These are phyloP conservation scores for Synergus gifuensis DNA, from an alignment of 2,888 invertebrate genomes.

Conservation along the genomic window DNA sequence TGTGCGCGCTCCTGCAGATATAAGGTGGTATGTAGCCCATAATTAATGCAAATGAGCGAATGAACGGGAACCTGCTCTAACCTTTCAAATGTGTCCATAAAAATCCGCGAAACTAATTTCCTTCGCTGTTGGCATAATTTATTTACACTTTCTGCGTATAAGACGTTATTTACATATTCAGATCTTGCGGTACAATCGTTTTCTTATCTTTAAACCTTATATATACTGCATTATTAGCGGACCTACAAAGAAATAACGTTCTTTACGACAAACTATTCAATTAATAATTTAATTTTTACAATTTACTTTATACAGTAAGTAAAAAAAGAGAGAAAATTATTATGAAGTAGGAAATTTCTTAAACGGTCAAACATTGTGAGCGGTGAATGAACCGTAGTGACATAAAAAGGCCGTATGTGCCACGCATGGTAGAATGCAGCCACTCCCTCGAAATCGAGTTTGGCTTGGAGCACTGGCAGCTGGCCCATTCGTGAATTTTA, in stretches of 20 bases:
- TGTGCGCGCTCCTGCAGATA: slow-evolving; percentile 47
- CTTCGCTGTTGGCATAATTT: slow-evolving; percentile 23
- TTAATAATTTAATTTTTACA: too few relatives aligned
- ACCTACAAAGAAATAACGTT: too few relatives aligned
- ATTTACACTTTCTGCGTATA: neutral
- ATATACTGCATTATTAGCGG: too few relatives aligned
- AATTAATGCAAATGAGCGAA: slow-evolving; percentile 59
- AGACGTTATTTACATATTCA: neutral
- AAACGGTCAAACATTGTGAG: slow-evolving; percentile 51
- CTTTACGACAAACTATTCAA: too few relatives aligned
- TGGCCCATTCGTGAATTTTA: slow-evolving; percentile 70
- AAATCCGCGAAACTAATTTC: slow-evolving; percentile 39
- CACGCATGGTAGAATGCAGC: slow-evolving; percentile 49
- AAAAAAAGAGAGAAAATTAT: neutral
- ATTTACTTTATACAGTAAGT: neutral
- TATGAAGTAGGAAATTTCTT: slow-evolving; percentile 23
- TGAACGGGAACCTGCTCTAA: slow-evolving; percentile 48
- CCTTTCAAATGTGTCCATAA: slow-evolving; percentile 2
- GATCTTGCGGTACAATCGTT: neutral
- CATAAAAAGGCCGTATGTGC: slow-evolving; percentile 56
- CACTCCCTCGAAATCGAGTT: slow-evolving; percentile 56
- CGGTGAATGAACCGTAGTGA: slow-evolving; percentile 56
- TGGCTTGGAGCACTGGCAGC: slow-evolving; percentile 63
- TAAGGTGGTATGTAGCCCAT: slow-evolving; percentile 57
- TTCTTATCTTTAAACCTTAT: neutral